Percentiles rank a stretch among this genome's conserved stretches.
phyloP scores from a whole-genome alignment of 1,140 invertebrate species.

The Nylanderia fulva region DNA sequence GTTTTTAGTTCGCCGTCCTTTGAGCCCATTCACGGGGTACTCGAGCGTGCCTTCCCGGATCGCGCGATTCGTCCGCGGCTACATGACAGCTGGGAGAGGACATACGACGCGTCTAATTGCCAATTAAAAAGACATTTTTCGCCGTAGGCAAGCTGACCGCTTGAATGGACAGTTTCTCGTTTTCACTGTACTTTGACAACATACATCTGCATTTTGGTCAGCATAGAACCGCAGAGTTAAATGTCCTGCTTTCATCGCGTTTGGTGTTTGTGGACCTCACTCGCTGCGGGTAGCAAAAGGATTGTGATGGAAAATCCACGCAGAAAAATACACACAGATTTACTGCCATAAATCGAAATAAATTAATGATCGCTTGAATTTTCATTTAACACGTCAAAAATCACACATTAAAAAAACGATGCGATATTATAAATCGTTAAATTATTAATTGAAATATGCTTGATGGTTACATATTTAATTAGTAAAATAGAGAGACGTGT shows the following conservation, averaged over 20 bases:
- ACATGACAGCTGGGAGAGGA: slow-evolving; percentile 79
- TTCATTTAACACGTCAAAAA: too few relatives aligned
- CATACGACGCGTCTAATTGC: slow-evolving; percentile 82
- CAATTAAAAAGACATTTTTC: slow-evolving; percentile 85
- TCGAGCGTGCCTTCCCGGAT: slow-evolving; percentile 49
- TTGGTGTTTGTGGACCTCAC: neutral
- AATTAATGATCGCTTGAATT: too few relatives aligned
- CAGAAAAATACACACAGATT: neutral
- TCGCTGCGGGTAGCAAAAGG: neutral
- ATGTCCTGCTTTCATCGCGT: slow-evolving; percentile 34
- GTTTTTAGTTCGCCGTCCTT: slow-evolving; percentile 75
- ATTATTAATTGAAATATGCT: neutral
- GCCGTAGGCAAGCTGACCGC: slow-evolving; percentile 59
- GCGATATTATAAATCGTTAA: neutral
- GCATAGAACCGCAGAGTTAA: slow-evolving; percentile 27
- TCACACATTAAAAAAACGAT: too few relatives aligned
- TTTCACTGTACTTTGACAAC: slow-evolving; percentile 59
- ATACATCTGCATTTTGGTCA: slow-evolving; percentile 67
- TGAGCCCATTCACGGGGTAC: slow-evolving; percentile 32
- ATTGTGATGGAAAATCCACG: slow-evolving; percentile 3
- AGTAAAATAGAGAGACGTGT: neutral
- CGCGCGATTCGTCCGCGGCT: slow-evolving; percentile 53
- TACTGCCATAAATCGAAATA: neutral
- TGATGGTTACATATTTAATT: neutral
- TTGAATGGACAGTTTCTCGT: slow-evolving; percentile 30